A percentile compares a stretch with the other conserved stretches of the same genome.
Evolutionary conservation across 1,140 invertebrate genomes (phyloP).

Genomic region (Eumaeus atala): DNA sequence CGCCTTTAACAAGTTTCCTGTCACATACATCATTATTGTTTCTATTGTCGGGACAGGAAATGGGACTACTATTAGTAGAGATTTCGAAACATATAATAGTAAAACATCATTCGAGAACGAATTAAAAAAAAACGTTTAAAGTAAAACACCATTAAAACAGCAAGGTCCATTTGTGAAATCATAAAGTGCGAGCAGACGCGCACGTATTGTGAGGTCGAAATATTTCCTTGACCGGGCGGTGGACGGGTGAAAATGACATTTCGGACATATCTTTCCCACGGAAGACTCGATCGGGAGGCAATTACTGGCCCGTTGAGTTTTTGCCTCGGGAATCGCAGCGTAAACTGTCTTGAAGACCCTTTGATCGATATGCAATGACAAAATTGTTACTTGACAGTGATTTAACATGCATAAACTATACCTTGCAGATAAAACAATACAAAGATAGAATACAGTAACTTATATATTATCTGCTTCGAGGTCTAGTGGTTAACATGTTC

Average conservation of each 20-base stretch:
- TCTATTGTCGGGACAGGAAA: too few relatives aligned
- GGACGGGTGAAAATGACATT: constrained; percentile 62
- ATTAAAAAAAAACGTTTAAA: too few relatives aligned
- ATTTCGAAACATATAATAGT: too few relatives aligned
- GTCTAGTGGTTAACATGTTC: too few relatives aligned
- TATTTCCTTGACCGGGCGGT: constrained; percentile 13
- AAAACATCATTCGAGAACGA: too few relatives aligned
- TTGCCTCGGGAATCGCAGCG: constrained; percentile 27
- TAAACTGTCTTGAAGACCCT: constrained; percentile 5
- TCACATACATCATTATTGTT: too few relatives aligned
- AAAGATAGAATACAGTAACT: not conserved
- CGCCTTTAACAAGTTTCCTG: too few relatives aligned
- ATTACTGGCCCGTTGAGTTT: constrained; percentile 35
- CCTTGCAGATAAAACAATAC: not conserved
- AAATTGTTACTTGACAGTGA: constrained; percentile 11
- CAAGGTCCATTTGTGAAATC: not conserved
- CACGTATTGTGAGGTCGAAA: too few relatives aligned
- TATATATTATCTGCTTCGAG: too few relatives aligned
- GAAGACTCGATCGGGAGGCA: constrained; percentile 31
- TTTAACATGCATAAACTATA: constrained; percentile 1
- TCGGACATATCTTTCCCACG: constrained; percentile 68
- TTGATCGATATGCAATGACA: constrained; percentile 14
- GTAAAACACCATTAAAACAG: too few relatives aligned
- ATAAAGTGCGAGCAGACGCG: not conserved
- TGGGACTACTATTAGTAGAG: too few relatives aligned